Base-by-base conservation (phyloP, 2,888 invertebrate species). In the Cataglyphis albicans region DNA sequence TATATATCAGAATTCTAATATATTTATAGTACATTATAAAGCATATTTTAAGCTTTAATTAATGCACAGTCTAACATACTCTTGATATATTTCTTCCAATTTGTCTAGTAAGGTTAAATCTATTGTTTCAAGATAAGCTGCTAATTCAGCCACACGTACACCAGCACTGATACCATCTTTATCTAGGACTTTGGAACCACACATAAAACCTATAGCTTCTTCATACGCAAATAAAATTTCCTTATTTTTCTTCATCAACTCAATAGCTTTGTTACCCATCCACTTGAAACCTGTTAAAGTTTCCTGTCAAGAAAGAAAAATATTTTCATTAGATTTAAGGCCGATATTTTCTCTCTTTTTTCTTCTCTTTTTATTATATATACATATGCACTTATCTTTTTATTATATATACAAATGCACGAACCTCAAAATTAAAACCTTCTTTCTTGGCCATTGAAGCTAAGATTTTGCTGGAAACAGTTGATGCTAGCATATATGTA, bases 221-320 rank as follows among this genome's bases (percentile, higher is more conserved):
- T 99, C 99, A 95, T 98, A 99, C 0, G 99, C 99, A 95, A 99
- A 98, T 75, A 99, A 94, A 0, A 99, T 98, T 12, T 95, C 95
- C 91, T 98, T 98, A 41, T 97, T 97, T 80, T 97, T 95, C 82
- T 96, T 95, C 52, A 97, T 95, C 78, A 99, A 95, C 7, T 98
- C 96, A 44, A 97, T 95, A 0, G 98, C 96, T 91, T 96, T 96
- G 95, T 99, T 99, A 95, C 98, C 99, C 98, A 99, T 99, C 99
- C 99, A 99, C 93, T 99, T 99, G 94, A 99, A 99, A 0, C 99
- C 99, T 0, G 99, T 99, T 75, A 99, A 95, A 0, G 99, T 99
- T 95, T 99, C 99, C 95, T 86, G 96, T 73, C 15, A 32, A 84
- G n/a, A 57, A 67, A 21, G 52, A 21, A 35, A 35, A 18, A 61